Percentiles rank a stretch among this genome's conserved stretches.
Conservation (phyloP, 2,113 vertebrate genomes). For the Podarcis cretensis region DNA sequence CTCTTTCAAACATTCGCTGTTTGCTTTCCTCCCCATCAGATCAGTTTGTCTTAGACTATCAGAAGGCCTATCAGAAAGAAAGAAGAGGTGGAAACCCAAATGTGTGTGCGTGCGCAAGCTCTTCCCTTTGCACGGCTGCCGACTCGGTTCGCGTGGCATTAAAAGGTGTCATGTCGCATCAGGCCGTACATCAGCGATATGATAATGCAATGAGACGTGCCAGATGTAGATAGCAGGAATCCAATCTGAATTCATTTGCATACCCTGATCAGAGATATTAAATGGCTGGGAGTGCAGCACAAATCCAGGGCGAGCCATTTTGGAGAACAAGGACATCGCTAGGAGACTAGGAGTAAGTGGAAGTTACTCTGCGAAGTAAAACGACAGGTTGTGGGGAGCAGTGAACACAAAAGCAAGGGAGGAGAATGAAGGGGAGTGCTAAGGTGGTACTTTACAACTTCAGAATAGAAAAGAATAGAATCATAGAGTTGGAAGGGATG, state of each 20-base stretch:
- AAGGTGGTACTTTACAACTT: too few species aligned
- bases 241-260: slow-evolving; percentile 54
- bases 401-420: neutral
- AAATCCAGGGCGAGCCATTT: neutral
- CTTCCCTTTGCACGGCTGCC: slow-evolving; percentile 35
- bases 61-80: accelerated
- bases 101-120: neutral
- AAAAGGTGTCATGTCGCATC: slow-evolving; percentile 39
- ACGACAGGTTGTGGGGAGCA: neutral
- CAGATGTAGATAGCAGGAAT: slow-evolving; percentile 51
- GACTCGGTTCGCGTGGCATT: slow-evolving; percentile 38
- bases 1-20: neutral
- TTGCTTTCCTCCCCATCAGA: slow-evolving; percentile 5
- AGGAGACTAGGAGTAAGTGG: neutral
- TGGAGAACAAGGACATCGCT: slow-evolving; percentile 43
- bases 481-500: too few species aligned
- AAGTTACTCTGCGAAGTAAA: neutral
- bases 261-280: slow-evolving; percentile 17
- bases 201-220: slow-evolving; percentile 32
- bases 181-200: slow-evolving; percentile 24
- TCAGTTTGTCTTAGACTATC: neutral
- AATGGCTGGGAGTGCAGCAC: slow-evolving; percentile 14
- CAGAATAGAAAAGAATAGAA: too few species aligned
- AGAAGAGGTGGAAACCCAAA: slow-evolving; percentile 7
- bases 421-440: too few species aligned